Base-by-base conservation (phyloP, 2,113 vertebrate species). In the Mirounga angustirostris region DNA sequence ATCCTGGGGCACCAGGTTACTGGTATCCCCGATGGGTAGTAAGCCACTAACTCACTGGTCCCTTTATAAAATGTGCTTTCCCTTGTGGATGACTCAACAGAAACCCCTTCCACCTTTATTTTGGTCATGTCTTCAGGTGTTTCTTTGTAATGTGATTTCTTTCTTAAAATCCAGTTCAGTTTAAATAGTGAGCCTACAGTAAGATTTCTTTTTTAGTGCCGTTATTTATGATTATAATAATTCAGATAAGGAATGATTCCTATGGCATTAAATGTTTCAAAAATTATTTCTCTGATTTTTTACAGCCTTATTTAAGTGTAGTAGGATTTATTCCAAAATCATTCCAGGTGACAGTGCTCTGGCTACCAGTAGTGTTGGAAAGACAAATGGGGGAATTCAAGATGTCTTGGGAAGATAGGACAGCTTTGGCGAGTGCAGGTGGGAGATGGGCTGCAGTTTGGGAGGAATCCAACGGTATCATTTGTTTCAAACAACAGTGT, bases 21-120 rank as follows among this genome's bases (percentile, higher is more conserved):
- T 59, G 24, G 30, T n/a, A 33, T 40, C 58, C 59, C 83, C 54
- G 40, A 33, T 43, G 6, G 28, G 54, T 36, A 54, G 40, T 28
- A 54, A 43, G 11, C 1, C 18, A 54, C 24, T 71, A 78, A 21
- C 28, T 91, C 13, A 18, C 5, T 43, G 54, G 2, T 30, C 11
- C 8, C 18, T 96, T 94, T 92, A 85, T 43, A 50, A 91, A 95
- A 43, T 63, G 18, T 19, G 36, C 79, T 90, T 87, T 94, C 36
- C 19, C 59, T 59, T 54, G 50, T 7, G 30, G 43, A 12, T 54
- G 36, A n/a, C 46, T 50, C 81, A 83, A 7, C 52, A 52, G 76
- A 90, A 97, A 43, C n/a, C 16, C 40, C 9, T 54, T 65, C 69
- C 30, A 28, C 43, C 26, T 87, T 67, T 33, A 54, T 76, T 89